These are phyloP conservation scores for Rhogogaster chlorosoma DNA, from an alignment of 2,888 invertebrate genomes.

Conservation along the genomic window DNA sequence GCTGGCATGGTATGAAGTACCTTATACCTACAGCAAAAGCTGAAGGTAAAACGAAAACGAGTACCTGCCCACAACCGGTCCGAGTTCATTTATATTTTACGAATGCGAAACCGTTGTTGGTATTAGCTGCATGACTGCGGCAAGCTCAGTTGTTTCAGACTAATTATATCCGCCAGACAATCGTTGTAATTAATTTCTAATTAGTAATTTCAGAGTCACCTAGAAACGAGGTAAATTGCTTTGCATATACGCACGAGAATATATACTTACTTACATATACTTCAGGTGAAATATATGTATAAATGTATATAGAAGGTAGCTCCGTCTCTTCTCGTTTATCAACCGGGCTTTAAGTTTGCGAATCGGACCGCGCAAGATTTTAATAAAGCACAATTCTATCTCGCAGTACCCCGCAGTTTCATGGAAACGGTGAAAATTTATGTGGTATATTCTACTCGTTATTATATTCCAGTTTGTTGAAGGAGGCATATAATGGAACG, in stretches of 20 bases:
- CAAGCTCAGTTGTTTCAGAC: slow-evolving; percentile 32
- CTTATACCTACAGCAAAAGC: not conserved
- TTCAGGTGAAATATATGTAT: not conserved
- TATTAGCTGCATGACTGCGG: slow-evolving; percentile 18
- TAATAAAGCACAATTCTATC: slow-evolving; percentile 28
- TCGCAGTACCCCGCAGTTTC: not conserved
- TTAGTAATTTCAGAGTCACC: slow-evolving; percentile 48
- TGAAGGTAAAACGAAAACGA: slow-evolving; percentile 19
- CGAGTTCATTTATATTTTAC: slow-evolving; percentile 35
- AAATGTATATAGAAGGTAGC: not conserved
- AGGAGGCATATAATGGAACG: not conserved
- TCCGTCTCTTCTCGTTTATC: slow-evolving; percentile 19
- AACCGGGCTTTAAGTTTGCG: slow-evolving; percentile 36
- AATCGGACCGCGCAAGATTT: slow-evolving; percentile 36
- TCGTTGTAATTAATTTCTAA: slow-evolving; percentile 50
- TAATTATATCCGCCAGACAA: slow-evolving; percentile 50
- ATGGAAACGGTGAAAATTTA: slow-evolving; percentile 8
- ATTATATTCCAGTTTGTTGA: slow-evolving; percentile 35
- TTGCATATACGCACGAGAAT: not conserved
- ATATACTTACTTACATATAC: not conserved
- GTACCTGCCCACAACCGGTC: slow-evolving; percentile 5
- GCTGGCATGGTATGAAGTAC: not conserved
- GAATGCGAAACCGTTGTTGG: slow-evolving; percentile 34
- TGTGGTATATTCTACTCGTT: slow-evolving; percentile 12
- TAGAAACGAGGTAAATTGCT: slow-evolving; percentile 14